These are phyloP conservation scores for Diarsia rubi DNA, from an alignment of 2,888 invertebrate genomes.

Conservation along the genomic window DNA sequence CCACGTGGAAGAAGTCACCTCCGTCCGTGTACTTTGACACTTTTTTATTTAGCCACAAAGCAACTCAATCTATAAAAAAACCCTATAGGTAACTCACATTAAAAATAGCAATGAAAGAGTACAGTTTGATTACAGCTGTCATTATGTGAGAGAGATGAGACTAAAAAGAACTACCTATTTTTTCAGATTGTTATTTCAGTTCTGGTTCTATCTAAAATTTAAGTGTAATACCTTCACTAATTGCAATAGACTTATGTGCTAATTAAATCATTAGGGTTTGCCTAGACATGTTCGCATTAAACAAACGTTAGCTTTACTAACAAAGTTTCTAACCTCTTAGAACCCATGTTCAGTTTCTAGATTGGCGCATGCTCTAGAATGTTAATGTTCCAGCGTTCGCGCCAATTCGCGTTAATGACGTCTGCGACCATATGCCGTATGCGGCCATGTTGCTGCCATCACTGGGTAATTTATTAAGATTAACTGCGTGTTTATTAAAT, in stretches of 20 bases:
- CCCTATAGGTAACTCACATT: too few relatives aligned
- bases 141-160: too few relatives aligned
- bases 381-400: conserved; percentile 63
- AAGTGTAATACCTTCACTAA: too few relatives aligned
- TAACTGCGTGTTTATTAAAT: conserved; percentile 31
- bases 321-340: conserved; percentile 65
- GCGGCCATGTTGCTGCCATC: conserved; percentile 49
- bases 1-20: too few relatives aligned
- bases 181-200: too few relatives aligned
- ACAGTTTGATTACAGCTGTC: too few relatives aligned
- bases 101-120: too few relatives aligned
- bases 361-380: conserved; percentile 69
- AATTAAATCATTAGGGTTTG: not conserved
- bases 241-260: not conserved
- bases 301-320: conserved; percentile 31
- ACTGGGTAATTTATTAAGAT: conserved; percentile 32
- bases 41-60: too few relatives aligned
- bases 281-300: conserved; percentile 24
- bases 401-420: conserved; percentile 63
- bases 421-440: conserved; percentile 54
- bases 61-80: too few relatives aligned
- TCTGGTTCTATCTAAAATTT: too few relatives aligned
- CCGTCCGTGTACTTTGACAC: too few relatives aligned
- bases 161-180: too few relatives aligned
- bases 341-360: conserved; percentile 65